Conservation (phyloP, 2,113 vertebrate genomes). For the Rhinolophus sinicus region DNA sequence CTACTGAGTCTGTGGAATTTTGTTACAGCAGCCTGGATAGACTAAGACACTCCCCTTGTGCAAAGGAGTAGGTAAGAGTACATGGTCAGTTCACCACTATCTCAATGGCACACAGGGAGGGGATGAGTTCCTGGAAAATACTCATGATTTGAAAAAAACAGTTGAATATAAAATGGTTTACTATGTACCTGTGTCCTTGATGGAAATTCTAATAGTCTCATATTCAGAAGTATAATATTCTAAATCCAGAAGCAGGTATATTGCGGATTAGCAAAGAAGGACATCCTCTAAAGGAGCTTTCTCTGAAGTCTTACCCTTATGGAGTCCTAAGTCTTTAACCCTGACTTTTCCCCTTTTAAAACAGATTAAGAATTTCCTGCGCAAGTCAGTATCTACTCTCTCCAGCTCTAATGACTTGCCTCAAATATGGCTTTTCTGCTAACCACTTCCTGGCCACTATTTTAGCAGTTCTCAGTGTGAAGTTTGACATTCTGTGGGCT, state of each 20-base stretch:
- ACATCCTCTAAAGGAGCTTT: not conserved
- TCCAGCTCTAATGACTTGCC: not conserved
- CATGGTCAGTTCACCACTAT: not conserved
- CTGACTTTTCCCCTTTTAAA: not conserved
- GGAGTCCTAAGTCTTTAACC: not conserved
- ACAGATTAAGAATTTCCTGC: not conserved
- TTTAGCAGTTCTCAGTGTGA: not conserved
- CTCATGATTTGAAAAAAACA: not conserved
- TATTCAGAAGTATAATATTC: not conserved
- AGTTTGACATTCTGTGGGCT: not conserved
- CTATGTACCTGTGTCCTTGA: not conserved
- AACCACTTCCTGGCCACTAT: not conserved
- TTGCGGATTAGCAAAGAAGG: not conserved
- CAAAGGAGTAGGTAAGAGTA: not conserved
- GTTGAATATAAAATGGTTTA: not conserved
- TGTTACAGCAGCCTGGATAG: not conserved
- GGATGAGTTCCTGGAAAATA: not conserved
- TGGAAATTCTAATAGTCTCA: not conserved
- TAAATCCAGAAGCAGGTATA: not conserved
- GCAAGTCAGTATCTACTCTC: not conserved
- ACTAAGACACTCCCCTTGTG: not conserved
- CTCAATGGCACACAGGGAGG: not conserved
- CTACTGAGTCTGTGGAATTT: not conserved
- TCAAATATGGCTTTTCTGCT: not conserved
- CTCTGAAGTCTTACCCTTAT: not conserved